These are phyloP conservation scores for Raja brachyura DNA, from an alignment of 2,113 vertebrate species.

Conservation along the genomic window DNA sequence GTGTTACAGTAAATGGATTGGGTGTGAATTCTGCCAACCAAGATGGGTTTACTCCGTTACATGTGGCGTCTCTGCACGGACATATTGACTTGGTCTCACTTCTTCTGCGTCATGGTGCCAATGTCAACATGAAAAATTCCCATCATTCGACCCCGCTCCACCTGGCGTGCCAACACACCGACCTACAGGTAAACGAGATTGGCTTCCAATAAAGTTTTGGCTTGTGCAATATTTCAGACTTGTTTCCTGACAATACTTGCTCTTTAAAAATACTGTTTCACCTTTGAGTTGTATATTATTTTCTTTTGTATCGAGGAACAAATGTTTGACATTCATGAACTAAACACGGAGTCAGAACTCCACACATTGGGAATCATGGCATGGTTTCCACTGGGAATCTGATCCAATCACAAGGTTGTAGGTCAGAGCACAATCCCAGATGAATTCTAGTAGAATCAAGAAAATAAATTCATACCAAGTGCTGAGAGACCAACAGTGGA, in stretches of 20 bases:
- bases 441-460: too few species aligned
- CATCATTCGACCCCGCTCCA: conserved; percentile 75
- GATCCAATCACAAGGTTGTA: background rate
- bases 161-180: conserved; percentile 79
- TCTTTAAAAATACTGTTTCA: background rate
- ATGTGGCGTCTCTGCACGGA: conserved; percentile 78
- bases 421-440: too few species aligned
- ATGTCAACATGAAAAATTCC: conserved; percentile 56
- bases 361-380: background rate
- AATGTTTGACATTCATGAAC: background rate
- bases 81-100: conserved; percentile 58
- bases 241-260: background rate
- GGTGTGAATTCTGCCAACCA: conserved; percentile 70
- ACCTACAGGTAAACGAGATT: conserved; percentile 62
- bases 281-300: background rate
- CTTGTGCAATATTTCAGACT: background rate
- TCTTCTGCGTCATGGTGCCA: conserved; percentile 71
- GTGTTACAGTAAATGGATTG: conserved; percentile 59
- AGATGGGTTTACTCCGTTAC: conserved; percentile 71
- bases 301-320: background rate
- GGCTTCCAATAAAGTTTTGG: background rate
- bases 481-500: too few species aligned
- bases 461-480: too few species aligned
- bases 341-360: background rate
- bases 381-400: background rate